phyloP scores from a whole-genome alignment of 2,888 invertebrate species.

The Alsophila aescularia region DNA sequence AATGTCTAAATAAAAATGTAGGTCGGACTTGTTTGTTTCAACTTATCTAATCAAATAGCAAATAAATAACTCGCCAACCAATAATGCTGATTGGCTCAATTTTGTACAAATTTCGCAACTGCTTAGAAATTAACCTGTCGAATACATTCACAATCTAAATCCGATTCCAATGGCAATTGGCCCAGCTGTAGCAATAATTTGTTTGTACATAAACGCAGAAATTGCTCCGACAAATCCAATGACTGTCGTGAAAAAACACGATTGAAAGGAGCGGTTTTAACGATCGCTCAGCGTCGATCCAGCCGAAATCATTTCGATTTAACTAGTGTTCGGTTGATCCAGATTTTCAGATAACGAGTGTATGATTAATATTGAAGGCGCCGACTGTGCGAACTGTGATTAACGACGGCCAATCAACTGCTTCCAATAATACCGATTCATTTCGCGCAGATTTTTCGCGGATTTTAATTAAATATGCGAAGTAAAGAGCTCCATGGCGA shows the following conservation, averaged over 20 bases:
- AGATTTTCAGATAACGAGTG: conserved; percentile 68
- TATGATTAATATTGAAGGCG: conserved; percentile 69
- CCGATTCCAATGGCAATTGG: conserved; percentile 25
- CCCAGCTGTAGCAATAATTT: conserved; percentile 22
- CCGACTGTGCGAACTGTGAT: conserved; percentile 61
- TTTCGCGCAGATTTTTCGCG: conserved; percentile 42
- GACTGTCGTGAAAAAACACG: conserved; percentile 24
- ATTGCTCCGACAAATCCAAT: conserved; percentile 23
- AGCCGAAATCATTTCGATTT: conserved; percentile 58
- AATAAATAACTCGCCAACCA: conserved; percentile 16
- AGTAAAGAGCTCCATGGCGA: conserved; percentile 2
- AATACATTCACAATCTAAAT: conserved; percentile 28
- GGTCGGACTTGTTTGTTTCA: neutral
- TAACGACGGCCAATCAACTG: conserved; percentile 70
- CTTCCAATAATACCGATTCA: conserved; percentile 59
- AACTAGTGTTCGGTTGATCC: conserved; percentile 49
- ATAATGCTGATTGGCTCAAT: conserved; percentile 22
- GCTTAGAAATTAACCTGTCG: conserved; percentile 31
- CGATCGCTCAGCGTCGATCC: conserved; percentile 35
- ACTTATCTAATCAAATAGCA: neutral
- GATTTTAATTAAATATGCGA: conserved; percentile 42
- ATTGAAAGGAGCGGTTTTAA: conserved; percentile 17
- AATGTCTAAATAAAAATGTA: neutral
- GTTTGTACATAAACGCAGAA: conserved; percentile 28
- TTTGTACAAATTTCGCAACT: conserved; percentile 25